Base-by-base conservation (phyloP, 2,113 vertebrate species). In the Pituophis catenifer region DNA sequence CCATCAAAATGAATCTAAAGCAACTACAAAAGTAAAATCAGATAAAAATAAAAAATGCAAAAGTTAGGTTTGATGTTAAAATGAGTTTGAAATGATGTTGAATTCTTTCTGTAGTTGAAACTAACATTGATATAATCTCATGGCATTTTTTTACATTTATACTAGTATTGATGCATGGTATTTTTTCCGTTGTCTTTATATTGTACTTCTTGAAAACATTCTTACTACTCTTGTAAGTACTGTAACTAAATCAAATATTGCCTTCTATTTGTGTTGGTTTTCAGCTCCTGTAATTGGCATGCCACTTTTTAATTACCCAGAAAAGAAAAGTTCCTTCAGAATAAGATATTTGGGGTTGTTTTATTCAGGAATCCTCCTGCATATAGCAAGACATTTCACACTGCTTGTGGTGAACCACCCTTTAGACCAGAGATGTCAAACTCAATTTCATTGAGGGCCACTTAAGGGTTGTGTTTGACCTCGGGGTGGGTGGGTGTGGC, bases 131-230 rank as follows among this genome's bases (percentile, higher is more conserved):
- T 90, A 15, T 0, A 6, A 50, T 70, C 75, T 92, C 48, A 0
- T 15, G 0, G 2, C 19, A 0, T 52, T 38, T 52, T 50, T 26
- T 15, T 88, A 88, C 48, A 85, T 44, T 48, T 48, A 88, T 15
- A 23, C 53, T 1, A 0, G 19, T 59, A n/a, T 24, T 75, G 0
- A 0, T 29, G 53, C 19, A 0, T 21, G 38, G 21, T 54, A 57
- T 48, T 92, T 75, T 70, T 55, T 19, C 59, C 12, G 8, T 65
- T 44, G 33, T 38, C 15, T 85, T 85, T 13, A 5, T 44, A 81
- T 12, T 55, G 59, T 17, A 88, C 93, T 48, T 29, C n/a, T 33
- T 29, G 33, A 57, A 44, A 33, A 24, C 5, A 10, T 89, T 24
- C 1, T 1, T 3, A 3, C 53, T 55, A 23, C 33, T 3, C 0